Base-by-base conservation (phyloP, 2,797 vertebrate species). In the Melanotaenia nigrans region DNA sequence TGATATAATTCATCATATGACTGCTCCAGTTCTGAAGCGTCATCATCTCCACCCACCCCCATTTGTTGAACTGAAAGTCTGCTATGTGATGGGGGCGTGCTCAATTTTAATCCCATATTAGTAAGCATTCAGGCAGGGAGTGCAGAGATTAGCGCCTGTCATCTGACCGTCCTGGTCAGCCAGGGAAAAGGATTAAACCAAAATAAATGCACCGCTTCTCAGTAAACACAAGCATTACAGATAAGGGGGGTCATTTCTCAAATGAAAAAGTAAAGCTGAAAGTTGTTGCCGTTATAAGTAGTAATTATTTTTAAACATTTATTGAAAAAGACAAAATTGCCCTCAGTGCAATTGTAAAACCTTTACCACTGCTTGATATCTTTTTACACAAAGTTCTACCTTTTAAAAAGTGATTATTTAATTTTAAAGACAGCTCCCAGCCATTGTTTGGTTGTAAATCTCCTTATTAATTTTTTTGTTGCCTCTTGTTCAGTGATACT, bases 101-200 rank as follows among this genome's bases (percentile, higher is more conserved):
- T 70, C 3, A 47, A 35, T 62, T 84, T 80, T 87, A 90, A 90
- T 89, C 87, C 79, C 85, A 86, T 72, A 81, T 90, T 87, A 87
- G 77, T 61, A 57, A 82, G 53, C 79, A 84, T 76, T 66, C 69
- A 77, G 68, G 67, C 61, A 72, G 59, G 73, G 86, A 72, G 64
- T 61, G 56, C 67, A 47, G 85, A 86, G 91, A 92, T 92, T 92
- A 92, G 74, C 47, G 78, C 22, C 75, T 79, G 87, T 90, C 87
- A 92, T 86, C 85, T 92, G 91, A 91, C 89, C 61, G 60, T 66
- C 63, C 47, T 2, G 49, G 65, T 64, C 9, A 14, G 75, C 86
- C 82, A 85, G 81, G 2, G 57, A 67, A 74, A 38, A 58, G 84
- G 86, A 89, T 89, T 92, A 90, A 77, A 72, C 65, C 5, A 49